Conservation (phyloP, 2,888 invertebrate genomes). For the Nomada hirtipes region DNA sequence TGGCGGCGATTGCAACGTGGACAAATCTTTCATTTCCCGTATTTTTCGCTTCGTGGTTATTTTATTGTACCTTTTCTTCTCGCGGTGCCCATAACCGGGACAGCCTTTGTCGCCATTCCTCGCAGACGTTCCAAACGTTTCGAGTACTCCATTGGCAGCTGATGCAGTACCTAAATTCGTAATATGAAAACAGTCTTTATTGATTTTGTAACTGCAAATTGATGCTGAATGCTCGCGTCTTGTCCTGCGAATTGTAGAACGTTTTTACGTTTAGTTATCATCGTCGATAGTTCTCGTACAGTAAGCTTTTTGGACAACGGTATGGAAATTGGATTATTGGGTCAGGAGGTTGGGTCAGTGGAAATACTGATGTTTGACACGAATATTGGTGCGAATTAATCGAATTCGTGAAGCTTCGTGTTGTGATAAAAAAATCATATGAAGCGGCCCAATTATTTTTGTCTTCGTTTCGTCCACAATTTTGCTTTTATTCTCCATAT, state of each 20-base stretch:
- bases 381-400: background rate
- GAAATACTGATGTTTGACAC: slow-evolving; percentile 36
- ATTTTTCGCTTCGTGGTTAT: background rate
- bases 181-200: background rate
- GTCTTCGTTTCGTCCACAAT: background rate
- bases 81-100: slow-evolving; percentile 83
- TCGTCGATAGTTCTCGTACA: slow-evolving; percentile 21
- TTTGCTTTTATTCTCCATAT: background rate
- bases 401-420: background rate
- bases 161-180: slow-evolving; percentile 71
- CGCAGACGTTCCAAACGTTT: slow-evolving; percentile 81
- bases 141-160: slow-evolving; percentile 80
- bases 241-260: background rate
- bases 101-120: slow-evolving; percentile 81
- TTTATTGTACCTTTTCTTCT: slow-evolving; percentile 80
- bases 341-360: slow-evolving; percentile 14
- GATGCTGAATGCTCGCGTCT: too few species aligned
- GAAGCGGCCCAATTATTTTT: background rate
- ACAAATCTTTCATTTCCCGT: background rate
- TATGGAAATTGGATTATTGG: slow-evolving; percentile 32
- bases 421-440: background rate
- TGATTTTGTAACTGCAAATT: background rate
- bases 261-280: background rate
- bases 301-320: slow-evolving; percentile 19
- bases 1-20: background rate